Evolutionary conservation across 2,888 invertebrate genomes (phyloP), one percentile per base, ranked within the genome.

Genomic region (Nebria brevicollis): DNA sequence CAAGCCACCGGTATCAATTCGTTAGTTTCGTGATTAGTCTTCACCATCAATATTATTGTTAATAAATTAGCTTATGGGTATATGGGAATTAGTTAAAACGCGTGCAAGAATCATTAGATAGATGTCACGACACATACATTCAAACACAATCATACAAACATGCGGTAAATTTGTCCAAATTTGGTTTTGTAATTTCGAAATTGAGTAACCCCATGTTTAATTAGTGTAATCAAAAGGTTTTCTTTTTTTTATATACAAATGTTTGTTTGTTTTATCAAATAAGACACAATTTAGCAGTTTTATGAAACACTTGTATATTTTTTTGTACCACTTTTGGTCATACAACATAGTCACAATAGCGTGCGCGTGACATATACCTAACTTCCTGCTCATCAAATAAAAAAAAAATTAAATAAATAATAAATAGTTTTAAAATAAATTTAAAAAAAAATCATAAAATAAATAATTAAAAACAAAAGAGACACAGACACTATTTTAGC

Each of bases 231-330:
- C 34, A 34, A 34, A 34, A 34, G 34, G 34, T 34, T 34, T 34
- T 34, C n/a, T 15, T 66, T 66, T 66, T 8, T 20, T 13, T 66
- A 66, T 66, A 20, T 66, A 66, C 66, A 66, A 66, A 25, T 20
- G 34, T 66, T 66, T 20, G 15, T 66, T 15, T 66, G 66, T 11
- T 66, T 66, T 25, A 66, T 78, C 73, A 73, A 66, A 78, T 73
- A 78, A 79, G 73, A 79, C 79, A 79, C 79, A 79, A 79, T 79
- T 79, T 79, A 74, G 74, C 79, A 74, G 75, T 74, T 79, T 79
- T 74, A 20, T 68, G 75, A 75, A 75, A 79, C 42, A 74, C 75
- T 80, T 72, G 75, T 80, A 11, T 80, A 80, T 80, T 75, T 79
- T 79, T 79, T 80, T 72, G 72, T 75, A 80, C 80, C 80, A 70